Percentiles rank a stretch among this genome's conserved stretches.
Conservation (phyloP, 2,113 vertebrate species). For the Neoarius graeffei region DNA sequence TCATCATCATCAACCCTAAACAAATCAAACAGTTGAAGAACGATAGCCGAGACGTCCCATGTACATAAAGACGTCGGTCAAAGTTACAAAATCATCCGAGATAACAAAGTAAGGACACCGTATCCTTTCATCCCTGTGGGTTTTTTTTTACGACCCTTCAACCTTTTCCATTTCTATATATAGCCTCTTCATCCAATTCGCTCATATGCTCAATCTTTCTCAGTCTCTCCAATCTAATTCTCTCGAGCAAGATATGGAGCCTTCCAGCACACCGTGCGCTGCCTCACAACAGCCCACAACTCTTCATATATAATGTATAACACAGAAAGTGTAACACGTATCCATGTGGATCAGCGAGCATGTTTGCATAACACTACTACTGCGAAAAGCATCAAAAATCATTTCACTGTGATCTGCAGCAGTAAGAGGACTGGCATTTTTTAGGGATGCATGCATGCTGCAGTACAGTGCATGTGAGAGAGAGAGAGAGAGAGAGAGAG, state of each 20-base stretch:
- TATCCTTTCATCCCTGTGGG: no score
- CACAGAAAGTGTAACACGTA: neutral
- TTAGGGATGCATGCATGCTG: neutral
- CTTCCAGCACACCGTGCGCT: neutral
- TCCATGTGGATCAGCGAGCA: neutral
- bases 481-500: neutral
- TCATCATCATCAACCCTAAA: no score
- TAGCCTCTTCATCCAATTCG: neutral
- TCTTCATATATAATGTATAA: constrained; percentile 32
- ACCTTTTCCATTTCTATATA: neutral
- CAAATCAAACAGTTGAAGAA: no score
- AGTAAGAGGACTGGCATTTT: neutral
- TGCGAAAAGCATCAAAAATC: constrained; percentile 1
- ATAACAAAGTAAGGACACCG: no score
- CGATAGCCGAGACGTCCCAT: no score
- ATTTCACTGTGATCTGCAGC: constrained; percentile 9
- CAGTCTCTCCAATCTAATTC: neutral
- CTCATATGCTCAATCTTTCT: neutral
- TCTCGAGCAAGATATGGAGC: neutral
- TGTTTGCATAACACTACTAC: neutral
- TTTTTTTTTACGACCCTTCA: neutral
- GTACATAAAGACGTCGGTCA: neutral
- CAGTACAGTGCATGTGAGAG: neutral
- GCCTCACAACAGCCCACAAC: neutral
- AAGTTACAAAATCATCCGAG: neutral